Base-by-base conservation (phyloP, 2,888 invertebrate genomes). In the Oconnorella tubifera region DNA sequence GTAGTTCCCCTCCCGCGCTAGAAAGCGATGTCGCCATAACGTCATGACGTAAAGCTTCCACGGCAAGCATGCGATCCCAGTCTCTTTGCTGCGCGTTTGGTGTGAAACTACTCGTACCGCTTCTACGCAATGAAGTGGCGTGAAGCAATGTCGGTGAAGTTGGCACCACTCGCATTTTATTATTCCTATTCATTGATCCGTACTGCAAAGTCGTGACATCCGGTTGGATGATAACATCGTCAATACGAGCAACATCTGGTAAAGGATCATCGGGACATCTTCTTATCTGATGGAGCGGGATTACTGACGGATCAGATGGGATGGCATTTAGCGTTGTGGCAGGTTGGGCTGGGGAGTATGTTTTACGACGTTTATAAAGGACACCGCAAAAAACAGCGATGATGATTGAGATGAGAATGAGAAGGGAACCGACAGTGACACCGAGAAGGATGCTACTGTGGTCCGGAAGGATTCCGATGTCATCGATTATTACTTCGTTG, bases 331-430 rank as follows among this genome's bases (percentile, higher is more conserved):
- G 27, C 0, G 50, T 28, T 0, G 28, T 27, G 1, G 60, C 2
- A 4, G 48, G 29, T 28, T 28, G 31, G 2, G n/a, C 28, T 25
- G 28, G 28, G 19, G 4, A 28, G 25, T 23, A 25, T 1, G 27
- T 4, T 32, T 60, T 60, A 29, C 50, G 60, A 29, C 50, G 4
- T n/a, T 31, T 49, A 49, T 51, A 50, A 28, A 28, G 25, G 60
- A 60, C 29, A 0, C 1, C 60, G 14, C 49, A 60, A 3, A 50
- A 6, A 4, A 60, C 1, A 31, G 60, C 60, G 19, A 50, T 31
- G 3, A 60, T 29, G 29, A 60, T 19, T 1, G 60, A 2, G 3
- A 29, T 48, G 14, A 60, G 50, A 10, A 60, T 51, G 3, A 60
- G n/a, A 1, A 27, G n/a, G 2, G 60, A 48, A 2, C 60, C 60